These are phyloP conservation scores for Zaprionus ornatus DNA, from an alignment of 1,140 invertebrate genomes.

Conservation along the genomic window DNA sequence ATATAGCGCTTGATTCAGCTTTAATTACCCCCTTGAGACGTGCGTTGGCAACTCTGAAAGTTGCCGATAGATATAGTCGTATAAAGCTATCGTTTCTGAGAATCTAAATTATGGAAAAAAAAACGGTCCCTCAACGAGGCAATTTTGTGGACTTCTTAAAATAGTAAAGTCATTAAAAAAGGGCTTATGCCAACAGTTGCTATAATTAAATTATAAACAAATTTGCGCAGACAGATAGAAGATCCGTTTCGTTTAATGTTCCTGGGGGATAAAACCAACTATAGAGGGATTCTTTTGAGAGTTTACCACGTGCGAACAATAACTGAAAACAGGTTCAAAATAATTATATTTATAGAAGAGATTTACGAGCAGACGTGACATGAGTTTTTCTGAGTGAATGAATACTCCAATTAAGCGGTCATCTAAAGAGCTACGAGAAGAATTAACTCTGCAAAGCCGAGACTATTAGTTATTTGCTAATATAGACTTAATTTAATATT, in stretches of 20 bases:
- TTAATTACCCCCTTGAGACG: constrained; percentile 36
- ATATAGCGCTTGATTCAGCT: constrained; percentile 22
- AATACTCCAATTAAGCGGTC: background rate
- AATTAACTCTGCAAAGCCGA: background rate
- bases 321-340: background rate
- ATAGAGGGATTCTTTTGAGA: background rate
- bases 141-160: background rate
- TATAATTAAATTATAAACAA: background rate
- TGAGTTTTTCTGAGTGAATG: background rate
- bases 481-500: too few species aligned
- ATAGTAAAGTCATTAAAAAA: background rate
- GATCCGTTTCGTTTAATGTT: background rate
- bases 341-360: background rate
- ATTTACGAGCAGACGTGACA: background rate
- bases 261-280: background rate
- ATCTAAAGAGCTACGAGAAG: background rate
- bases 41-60: constrained; percentile 26
- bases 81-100: constrained; percentile 11
- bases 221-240: background rate
- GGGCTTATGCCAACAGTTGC: background rate
- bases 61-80: background rate
- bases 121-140: background rate
- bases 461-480: background rate
- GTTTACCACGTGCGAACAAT: background rate
- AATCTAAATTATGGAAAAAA: constrained; percentile 1